phyloP scores from a whole-genome alignment of 2,113 vertebrate species.

The Cyprinodon brontotheroides region DNA sequence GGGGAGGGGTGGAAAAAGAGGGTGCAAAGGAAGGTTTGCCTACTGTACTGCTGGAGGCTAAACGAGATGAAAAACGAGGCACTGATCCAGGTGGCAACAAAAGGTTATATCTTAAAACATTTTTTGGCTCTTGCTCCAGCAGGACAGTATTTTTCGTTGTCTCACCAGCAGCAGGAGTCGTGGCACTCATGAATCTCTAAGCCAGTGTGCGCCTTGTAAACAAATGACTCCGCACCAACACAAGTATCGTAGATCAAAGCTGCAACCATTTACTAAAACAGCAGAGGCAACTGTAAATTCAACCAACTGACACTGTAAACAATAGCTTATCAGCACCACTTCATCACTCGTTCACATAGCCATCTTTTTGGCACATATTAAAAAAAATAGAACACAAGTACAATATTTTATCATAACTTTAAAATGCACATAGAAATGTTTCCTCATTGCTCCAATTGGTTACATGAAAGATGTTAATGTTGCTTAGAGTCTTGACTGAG shows the following conservation, averaged over 20 bases:
- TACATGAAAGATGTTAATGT: constrained; percentile 1
- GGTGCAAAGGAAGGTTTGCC: constrained; percentile 16
- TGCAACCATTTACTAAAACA: neutral
- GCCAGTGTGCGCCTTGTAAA: constrained; percentile 30
- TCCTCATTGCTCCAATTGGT: constrained; percentile 1
- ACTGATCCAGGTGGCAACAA: constrained; percentile 51
- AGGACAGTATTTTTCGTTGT: constrained; percentile 37
- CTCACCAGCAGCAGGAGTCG: constrained; percentile 32
- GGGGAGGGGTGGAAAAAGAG: constrained; percentile 9
- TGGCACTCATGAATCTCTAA: constrained; percentile 45
- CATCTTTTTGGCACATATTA: neutral
- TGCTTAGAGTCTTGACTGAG: constrained; percentile 18
- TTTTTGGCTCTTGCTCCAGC: constrained; percentile 24
- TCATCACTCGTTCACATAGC: neutral
- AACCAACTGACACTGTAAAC: neutral
- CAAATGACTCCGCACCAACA: constrained; percentile 26
- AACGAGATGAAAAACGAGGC: constrained; percentile 22
- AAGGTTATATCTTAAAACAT: constrained; percentile 32
- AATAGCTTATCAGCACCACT: neutral
- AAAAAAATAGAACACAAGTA: neutral
- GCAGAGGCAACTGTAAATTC: neutral
- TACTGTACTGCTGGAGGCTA: constrained; percentile 24
- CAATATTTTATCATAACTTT: neutral
- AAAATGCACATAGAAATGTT: neutral
- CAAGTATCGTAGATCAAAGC: neutral